A percentile compares a stretch with the other conserved stretches of the same genome.
These are phyloP conservation scores for Austrofundulus limnaeus DNA, from an alignment of 2,113 vertebrate species.

Conservation along the genomic window DNA sequence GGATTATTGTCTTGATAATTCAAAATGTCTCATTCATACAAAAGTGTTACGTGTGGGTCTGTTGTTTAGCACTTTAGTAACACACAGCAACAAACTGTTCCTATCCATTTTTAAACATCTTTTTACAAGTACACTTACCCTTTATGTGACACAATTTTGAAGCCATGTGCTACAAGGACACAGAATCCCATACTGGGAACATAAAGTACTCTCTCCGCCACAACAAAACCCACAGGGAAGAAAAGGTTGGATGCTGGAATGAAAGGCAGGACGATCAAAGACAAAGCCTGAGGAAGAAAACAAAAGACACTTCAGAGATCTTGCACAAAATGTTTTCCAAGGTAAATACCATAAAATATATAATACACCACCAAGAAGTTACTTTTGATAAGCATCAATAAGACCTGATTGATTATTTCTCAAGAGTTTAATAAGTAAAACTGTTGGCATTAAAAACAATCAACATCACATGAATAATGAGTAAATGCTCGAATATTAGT, in stretches of 20 bases:
- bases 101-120: neutral
- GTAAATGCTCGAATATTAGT: neutral
- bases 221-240: slow-evolving; percentile 97
- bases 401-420: neutral
- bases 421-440: neutral
- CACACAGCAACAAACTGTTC: neutral
- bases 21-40: too few species aligned
- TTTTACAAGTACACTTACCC: slow-evolving; percentile 75
- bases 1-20: too few species aligned
- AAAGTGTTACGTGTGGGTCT: neutral
- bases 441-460: neutral
- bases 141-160: slow-evolving; percentile 86
- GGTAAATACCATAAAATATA: neutral
- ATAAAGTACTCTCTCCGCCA: slow-evolving; percentile 95
- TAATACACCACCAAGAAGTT: neutral
- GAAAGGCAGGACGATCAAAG: slow-evolving; percentile 92
- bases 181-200: slow-evolving; percentile 99
- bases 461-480: neutral
- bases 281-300: slow-evolving; percentile 83
- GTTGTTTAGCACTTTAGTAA: neutral
- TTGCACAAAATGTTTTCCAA: neutral
- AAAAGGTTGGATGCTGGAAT: slow-evolving; percentile 98
- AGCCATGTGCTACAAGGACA: slow-evolving; percentile 93
- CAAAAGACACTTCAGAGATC: neutral
- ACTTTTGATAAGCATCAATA: neutral